Percentiles rank a stretch among this genome's conserved stretches.
Evolutionary conservation across 1,140 invertebrate species (phyloP).

Genomic region (Carposina sasakii): DNA sequence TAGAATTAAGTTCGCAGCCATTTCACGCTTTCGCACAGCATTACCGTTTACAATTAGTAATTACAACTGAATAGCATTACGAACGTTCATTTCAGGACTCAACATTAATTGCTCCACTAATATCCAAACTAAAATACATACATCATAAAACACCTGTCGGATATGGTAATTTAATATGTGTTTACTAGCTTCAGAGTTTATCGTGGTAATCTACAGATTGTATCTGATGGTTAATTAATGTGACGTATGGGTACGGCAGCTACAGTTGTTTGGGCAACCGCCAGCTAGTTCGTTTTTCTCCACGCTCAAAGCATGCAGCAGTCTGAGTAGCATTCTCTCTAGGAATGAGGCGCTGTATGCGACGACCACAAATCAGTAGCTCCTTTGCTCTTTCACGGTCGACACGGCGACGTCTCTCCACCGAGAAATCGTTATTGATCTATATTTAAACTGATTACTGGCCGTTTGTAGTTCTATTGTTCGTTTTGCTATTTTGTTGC

Average conservation of each 20-base stretch:
- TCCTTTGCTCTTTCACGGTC: constrained; percentile 63
- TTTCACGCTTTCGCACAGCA: too few species aligned
- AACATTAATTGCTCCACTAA: background rate
- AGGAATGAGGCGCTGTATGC: constrained; percentile 53
- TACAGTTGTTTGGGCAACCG: constrained; percentile 58
- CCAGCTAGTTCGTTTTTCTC: constrained; percentile 59
- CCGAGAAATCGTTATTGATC: constrained; percentile 50
- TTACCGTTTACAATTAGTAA: too few species aligned
- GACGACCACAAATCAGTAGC: constrained; percentile 60
- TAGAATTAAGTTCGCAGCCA: too few species aligned
- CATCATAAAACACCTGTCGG: constrained; percentile 40
- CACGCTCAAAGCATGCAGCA: constrained; percentile 36
- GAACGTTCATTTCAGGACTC: background rate
- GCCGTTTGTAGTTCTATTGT: constrained; percentile 44
- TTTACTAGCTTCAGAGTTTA: constrained; percentile 45
- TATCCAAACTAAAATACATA: too few species aligned
- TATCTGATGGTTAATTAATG: constrained; percentile 66
- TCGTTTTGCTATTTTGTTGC: constrained; percentile 30
- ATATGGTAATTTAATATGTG: constrained; percentile 28
- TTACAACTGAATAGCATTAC: too few species aligned
- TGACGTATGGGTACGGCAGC: constrained; percentile 54
- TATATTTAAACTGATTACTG: constrained; percentile 55
- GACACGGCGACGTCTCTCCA: constrained; percentile 38
- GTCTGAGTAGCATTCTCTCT: constrained; percentile 42
- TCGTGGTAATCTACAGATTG: constrained; percentile 51